phyloP scores from a whole-genome alignment of 2,888 invertebrate genomes.

The Sarcophaga caerulescens region DNA sequence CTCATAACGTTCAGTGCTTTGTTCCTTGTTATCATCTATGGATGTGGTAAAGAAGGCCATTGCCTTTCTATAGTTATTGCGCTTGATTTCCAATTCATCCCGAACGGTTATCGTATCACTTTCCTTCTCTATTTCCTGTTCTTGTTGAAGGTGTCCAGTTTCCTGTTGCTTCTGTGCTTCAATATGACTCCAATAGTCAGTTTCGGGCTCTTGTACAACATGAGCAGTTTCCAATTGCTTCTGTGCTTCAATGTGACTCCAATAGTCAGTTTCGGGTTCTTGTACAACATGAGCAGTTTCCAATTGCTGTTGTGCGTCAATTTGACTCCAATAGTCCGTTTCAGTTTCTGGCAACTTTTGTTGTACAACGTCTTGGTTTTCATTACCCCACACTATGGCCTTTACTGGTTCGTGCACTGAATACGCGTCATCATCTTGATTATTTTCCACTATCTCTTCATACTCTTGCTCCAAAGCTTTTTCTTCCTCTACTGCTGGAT shows the following conservation, averaged over 20 bases:
- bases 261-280: conserved; percentile 69
- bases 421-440: conserved; percentile 68
- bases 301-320: conserved; percentile 39
- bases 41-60: conserved; percentile 79
- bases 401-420: conserved; percentile 74
- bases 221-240: conserved; percentile 14
- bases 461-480: conserved; percentile 71
- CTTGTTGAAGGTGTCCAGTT: not conserved
- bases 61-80: conserved; percentile 78
- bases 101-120: conserved; percentile 28
- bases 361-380: conserved; percentile 24
- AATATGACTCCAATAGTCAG: conserved; percentile 74
- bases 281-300: no score
- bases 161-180: not conserved
- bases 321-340: conserved; percentile 65
- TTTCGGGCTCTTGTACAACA: conserved; percentile 64
- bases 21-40: conserved; percentile 76
- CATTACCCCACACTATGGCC: conserved; percentile 71
- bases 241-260: conserved; percentile 69
- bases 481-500: conserved; percentile 74
- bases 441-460: conserved; percentile 67
- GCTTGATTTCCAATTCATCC: conserved; percentile 76
- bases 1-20: conserved; percentile 58
- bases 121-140: not conserved
- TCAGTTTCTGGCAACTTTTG: conserved; percentile 28